phyloP scores from a whole-genome alignment of 1,140 invertebrate species.

The Conus betulinus region DNA sequence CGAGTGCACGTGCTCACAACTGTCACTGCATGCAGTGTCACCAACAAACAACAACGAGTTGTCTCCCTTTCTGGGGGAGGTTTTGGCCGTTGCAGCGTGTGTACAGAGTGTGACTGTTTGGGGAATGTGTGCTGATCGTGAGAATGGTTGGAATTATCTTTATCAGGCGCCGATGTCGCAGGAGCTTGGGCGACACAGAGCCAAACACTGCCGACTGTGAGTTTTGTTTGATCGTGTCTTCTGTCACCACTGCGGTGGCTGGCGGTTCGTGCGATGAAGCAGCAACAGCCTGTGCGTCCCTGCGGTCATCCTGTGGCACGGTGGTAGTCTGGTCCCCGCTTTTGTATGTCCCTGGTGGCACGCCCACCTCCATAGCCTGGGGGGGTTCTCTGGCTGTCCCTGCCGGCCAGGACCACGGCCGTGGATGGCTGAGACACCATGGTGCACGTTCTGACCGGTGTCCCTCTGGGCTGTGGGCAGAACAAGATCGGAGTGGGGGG shows the following conservation, averaged over 20 bases:
- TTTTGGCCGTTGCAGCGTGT: background rate
- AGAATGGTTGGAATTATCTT: background rate
- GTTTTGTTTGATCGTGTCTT: slow-evolving; percentile 23
- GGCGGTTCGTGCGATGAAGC: background rate
- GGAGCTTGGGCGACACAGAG: slow-evolving; percentile 47
- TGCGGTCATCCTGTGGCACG: background rate
- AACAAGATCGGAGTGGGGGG: background rate
- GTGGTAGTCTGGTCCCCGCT: background rate
- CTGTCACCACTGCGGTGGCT: background rate
- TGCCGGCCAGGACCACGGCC: slow-evolving; percentile 7
- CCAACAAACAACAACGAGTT: background rate
- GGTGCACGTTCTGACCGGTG: slow-evolving; percentile 14
- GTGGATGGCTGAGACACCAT: slow-evolving; percentile 20
- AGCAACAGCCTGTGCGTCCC: background rate
- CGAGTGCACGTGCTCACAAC: background rate
- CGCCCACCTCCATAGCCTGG: background rate
- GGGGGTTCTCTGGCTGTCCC: background rate
- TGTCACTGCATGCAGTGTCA: background rate
- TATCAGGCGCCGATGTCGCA: slow-evolving; percentile 12
- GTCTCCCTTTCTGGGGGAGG: background rate
- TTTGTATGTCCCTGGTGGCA: background rate
- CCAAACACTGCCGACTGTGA: slow-evolving; percentile 46
- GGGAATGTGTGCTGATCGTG: background rate
- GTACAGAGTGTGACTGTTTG: background rate
- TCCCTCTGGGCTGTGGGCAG: slow-evolving; percentile 16